Percentiles rank a stretch among this genome's conserved stretches.
Conservation (phyloP, 2,113 vertebrate genomes). For the Crotalus helleri region DNA sequence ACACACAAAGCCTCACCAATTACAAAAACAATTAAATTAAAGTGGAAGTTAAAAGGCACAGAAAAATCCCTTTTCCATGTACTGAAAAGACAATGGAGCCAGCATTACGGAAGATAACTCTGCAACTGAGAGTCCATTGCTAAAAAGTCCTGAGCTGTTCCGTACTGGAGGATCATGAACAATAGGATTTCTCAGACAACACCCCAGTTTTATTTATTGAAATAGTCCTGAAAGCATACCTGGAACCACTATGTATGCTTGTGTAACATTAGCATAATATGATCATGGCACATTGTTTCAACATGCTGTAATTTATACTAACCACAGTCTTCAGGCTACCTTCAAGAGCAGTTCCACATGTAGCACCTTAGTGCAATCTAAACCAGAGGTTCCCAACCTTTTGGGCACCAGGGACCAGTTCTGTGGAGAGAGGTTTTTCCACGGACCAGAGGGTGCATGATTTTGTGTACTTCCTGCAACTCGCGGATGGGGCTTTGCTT, state of each 20-base stretch:
- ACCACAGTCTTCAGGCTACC: neutral
- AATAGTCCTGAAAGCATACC: neutral
- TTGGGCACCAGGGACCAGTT: too few relatives aligned
- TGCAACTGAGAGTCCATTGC: neutral
- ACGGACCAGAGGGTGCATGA: too few relatives aligned
- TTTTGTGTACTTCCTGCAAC: too few relatives aligned
- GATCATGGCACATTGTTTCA: neutral
- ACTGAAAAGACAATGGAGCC: neutral
- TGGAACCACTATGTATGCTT: neutral
- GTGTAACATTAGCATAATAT: neutral
- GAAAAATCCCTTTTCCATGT: neutral
- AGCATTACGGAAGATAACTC: neutral
- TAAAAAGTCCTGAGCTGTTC: neutral
- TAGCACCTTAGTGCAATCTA: neutral
- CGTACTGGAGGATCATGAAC: neutral
- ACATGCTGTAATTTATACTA: neutral
- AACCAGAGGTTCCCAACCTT: too few relatives aligned
- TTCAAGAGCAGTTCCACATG: neutral
- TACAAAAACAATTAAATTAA: neutral
- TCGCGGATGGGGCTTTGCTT: too few relatives aligned
- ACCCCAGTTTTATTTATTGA: neutral
- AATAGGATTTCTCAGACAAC: neutral
- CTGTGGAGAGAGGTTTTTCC: too few relatives aligned
- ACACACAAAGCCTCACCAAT: neutral
- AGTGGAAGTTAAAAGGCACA: neutral